Base-by-base conservation (phyloP, 2,888 invertebrate species). In the Tachina fera region DNA sequence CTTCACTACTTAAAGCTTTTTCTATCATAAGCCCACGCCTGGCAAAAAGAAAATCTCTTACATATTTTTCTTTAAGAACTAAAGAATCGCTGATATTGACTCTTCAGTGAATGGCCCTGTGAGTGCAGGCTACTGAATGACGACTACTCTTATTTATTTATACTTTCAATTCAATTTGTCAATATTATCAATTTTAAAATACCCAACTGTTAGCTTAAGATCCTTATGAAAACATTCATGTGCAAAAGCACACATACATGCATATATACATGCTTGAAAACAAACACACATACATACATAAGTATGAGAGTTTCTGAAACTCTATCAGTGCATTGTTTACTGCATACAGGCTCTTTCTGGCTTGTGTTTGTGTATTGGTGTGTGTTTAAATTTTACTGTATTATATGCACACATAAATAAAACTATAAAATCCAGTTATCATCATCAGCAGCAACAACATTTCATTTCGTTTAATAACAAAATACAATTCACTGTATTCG, bases 101-200 rank as follows among this genome's bases (percentile, higher is more conserved):
- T 60, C 8, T 49, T 11, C 39, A 68, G n/a, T 77, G 16, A 43
- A 60, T 79, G 31, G 11, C 19, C 19, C 39, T 45, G 11, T 56
- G 22, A 41, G 19, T 22, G 39, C 31, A 63, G 19, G 61, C 16
- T 31, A 31, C 31, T 31, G 31, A 31, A 31, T 31, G 45, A n/a
- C 49, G 45, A n/a, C 49, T 60, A 43, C 51, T 49, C 49, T 67
- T 79, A 77, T 58, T 81, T 77, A 85, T 82, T 75, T 85, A 78
- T 78, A 81, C 75, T 65, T 82, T 60, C 82, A 85, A 85, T 85
- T 85, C 78, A 85, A 85, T 85, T 82, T 85, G 85, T 85, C 85
- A 85, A 85, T 85, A 79, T 82, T 79, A 82, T 82, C 70, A 85
- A 82, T 81, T 84, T 84, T 68, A 71, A 79, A 82, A 79, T 78